Percentiles rank a stretch among this genome's conserved stretches.
phyloP scores from a whole-genome alignment of 1,140 invertebrate genomes.

The Tribolium castaneum region DNA sequence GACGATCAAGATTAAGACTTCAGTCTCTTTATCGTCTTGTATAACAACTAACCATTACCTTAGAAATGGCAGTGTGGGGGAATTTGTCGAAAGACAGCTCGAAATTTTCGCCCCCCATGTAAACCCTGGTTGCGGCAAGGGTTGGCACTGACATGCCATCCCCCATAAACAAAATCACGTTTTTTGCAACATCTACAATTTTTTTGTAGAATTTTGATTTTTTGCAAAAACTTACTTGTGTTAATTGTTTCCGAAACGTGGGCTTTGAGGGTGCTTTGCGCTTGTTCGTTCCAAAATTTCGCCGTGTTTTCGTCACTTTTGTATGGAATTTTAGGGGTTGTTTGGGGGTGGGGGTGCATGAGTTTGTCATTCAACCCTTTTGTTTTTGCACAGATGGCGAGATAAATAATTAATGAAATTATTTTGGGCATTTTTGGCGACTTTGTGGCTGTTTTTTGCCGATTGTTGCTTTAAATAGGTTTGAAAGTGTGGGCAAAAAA shows the following conservation, averaged over 20 bases:
- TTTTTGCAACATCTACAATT: conserved; percentile 68
- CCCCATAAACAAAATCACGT: conserved; percentile 83
- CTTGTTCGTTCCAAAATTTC: conserved; percentile 48
- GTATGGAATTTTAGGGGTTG: not conserved
- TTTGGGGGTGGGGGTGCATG: not conserved
- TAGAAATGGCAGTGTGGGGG: conserved; percentile 77
- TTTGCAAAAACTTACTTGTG: conserved; percentile 48
- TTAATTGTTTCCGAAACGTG: conserved; percentile 39
- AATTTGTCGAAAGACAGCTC: conserved; percentile 82
- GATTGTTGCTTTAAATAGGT: not conserved
- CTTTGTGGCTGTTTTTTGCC: too few species aligned
- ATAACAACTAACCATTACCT: conserved; percentile 67
- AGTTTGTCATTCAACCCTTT: not conserved
- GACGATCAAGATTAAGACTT: too few species aligned
- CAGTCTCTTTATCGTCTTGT: not conserved
- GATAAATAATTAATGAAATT: not conserved
- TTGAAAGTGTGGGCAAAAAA: not conserved
- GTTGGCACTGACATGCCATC: conserved; percentile 85
- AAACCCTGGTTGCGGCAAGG: conserved; percentile 76
- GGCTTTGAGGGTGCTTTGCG: conserved; percentile 41
- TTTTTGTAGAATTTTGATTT: too few species aligned
- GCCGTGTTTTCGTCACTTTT: conserved; percentile 40
- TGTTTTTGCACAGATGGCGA: not conserved
- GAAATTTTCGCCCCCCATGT: conserved; percentile 77
- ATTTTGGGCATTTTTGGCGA: not conserved